Evolutionary conservation across 2,113 vertebrate genomes (phyloP), one percentile per base, ranked within the genome.

Genomic region (Limanda limanda): DNA sequence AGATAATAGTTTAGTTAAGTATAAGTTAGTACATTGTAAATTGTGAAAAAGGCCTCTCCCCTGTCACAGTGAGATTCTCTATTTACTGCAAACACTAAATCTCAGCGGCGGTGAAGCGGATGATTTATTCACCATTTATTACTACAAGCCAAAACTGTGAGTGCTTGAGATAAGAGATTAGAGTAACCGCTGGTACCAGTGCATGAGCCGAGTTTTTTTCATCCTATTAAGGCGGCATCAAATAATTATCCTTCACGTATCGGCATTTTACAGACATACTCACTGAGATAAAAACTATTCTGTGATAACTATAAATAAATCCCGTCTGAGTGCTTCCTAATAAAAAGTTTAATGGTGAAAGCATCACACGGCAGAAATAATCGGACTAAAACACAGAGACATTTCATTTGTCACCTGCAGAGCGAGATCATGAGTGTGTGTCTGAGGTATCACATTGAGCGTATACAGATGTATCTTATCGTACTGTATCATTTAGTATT

Each of bases 121-220:
- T 51, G 20, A 73, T 40, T 25, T 31, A 64, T 68, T 37, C 1
- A 58, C n/a, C 23, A 27, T 40, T 48, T 3, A 61, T 56, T 65
- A 40, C 51, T 58, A 61, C 4, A 31, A 61, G 18, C n/a, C 48
- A 51, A 59, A 68, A 57, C 24, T 71, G 1, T 20, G 9, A 45
- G 35, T 57, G 37, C 57, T 56, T 56, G 15, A 68, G 62, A 83
- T 78, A 69, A 83, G 63, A 63, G 31, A 25, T 2, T 52, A 45
- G 24, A 54, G 57, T 68, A 37, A 25, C n/a, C 0, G 25, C 25
- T 71, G 74, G 55, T 70, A 56, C 56, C 69, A 74, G 17, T 70
- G 7, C 61, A 68, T 81, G 23, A 8, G 47, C 52, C 25, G 13
- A 70, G 18, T 56, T 42, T 37, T 37, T 62, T 66, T 61, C 15